Percentiles rank a stretch among this genome's conserved stretches.
phyloP scores from a whole-genome alignment of 2,888 invertebrate genomes.

The Kryphioiulus occultus region DNA sequence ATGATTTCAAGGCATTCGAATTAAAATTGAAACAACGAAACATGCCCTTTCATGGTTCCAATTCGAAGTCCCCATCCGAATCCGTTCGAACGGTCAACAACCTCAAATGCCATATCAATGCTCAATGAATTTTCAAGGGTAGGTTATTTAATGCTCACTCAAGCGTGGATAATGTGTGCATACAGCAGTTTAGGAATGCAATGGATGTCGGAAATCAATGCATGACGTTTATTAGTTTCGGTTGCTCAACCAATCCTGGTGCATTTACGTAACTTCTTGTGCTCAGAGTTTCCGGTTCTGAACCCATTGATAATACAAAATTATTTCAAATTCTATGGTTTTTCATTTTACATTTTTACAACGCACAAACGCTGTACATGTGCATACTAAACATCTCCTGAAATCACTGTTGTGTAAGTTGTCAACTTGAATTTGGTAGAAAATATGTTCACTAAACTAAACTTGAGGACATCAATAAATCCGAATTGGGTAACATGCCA shows the following conservation, averaged over 20 bases:
- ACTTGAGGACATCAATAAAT: too few species aligned
- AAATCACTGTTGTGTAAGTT: too few species aligned
- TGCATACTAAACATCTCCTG: too few species aligned
- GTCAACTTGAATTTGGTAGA: too few species aligned
- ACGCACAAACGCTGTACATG: too few species aligned
- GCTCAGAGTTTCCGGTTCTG: neutral
- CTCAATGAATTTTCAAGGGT: conserved; percentile 6
- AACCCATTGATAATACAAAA: too few species aligned
- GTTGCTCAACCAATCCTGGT: neutral
- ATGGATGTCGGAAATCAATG: neutral
- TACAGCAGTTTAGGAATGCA: too few species aligned
- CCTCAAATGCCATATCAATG: neutral
- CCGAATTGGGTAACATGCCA: too few species aligned
- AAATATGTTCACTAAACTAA: too few species aligned
- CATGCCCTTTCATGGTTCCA: neutral
- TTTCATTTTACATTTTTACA: neutral
- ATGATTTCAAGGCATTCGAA: neutral
- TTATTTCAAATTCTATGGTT: too few species aligned
- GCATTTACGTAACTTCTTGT: neutral
- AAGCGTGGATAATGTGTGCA: neutral
- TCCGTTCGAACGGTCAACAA: neutral
- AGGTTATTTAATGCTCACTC: neutral
- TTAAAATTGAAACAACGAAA: neutral
- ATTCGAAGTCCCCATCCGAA: neutral
- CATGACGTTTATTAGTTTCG: neutral